phyloP scores from a whole-genome alignment of 2,113 vertebrate species.

The Geococcyx californianus region DNA sequence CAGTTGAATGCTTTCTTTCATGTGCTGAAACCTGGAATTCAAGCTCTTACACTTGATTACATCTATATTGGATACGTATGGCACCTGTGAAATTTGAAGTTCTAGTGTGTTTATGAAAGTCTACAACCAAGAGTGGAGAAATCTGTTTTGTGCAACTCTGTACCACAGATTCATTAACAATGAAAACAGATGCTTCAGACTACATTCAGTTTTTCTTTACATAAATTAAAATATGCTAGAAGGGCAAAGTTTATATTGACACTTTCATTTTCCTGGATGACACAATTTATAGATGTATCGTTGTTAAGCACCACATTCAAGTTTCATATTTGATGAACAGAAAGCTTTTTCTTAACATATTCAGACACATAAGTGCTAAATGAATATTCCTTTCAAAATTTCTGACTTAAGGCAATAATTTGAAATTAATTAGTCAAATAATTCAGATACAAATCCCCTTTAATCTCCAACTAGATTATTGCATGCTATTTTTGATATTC shows the following conservation, averaged over 20 bases:
- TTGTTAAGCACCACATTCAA: not conserved
- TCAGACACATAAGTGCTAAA: not conserved
- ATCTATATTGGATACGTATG: not conserved
- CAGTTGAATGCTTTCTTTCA: not conserved
- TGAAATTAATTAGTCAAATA: conserved; percentile 14
- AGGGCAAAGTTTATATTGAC: not conserved
- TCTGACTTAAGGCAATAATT: conserved; percentile 15
- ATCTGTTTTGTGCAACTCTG: not conserved
- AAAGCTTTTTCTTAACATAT: not conserved
- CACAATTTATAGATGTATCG: not conserved
- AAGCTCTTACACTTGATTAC: not conserved
- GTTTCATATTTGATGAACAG: not conserved
- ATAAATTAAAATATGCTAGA: not conserved
- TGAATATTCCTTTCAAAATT: not conserved
- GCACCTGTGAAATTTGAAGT: not conserved
- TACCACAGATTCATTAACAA: not conserved
- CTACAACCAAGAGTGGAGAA: not conserved
- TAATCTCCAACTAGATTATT: not conserved
- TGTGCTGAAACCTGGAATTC: not conserved
- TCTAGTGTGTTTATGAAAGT: not conserved
- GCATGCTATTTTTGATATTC: not conserved
- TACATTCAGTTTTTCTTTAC: not conserved
- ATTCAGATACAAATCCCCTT: not conserved
- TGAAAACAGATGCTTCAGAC: not conserved
- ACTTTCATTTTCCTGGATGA: not conserved